phyloP scores from a whole-genome alignment of 2,888 invertebrate species.

The Plagodis pulveraria region DNA sequence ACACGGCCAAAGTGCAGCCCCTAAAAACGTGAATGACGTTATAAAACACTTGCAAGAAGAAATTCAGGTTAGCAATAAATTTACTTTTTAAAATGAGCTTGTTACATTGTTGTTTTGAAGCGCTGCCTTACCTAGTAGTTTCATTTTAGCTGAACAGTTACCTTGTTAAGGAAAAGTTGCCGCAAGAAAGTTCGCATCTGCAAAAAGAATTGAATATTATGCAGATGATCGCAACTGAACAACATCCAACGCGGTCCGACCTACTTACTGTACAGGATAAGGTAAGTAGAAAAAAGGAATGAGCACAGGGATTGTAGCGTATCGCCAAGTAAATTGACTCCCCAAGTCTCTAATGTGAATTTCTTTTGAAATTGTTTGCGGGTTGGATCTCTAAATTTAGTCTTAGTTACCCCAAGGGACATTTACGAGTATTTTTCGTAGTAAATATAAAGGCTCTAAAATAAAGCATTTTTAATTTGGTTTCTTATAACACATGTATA shows the following conservation, averaged over 20 bases:
- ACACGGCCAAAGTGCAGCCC: slow-evolving; percentile 77
- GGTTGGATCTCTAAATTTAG: slow-evolving; percentile 17
- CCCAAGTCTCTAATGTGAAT: slow-evolving; percentile 5
- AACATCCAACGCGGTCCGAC: slow-evolving; percentile 87
- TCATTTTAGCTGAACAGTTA: slow-evolving; percentile 86
- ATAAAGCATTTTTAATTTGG: slow-evolving; percentile 4
- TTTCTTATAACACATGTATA: too few relatives aligned
- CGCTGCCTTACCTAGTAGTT: slow-evolving; percentile 29
- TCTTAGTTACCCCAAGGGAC: slow-evolving; percentile 7
- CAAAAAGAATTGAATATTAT: slow-evolving; percentile 89
- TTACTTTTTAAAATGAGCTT: slow-evolving; percentile 27
- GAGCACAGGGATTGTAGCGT: background rate
- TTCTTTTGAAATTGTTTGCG: slow-evolving; percentile 13
- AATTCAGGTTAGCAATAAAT: slow-evolving; percentile 79
- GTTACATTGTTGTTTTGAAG: slow-evolving; percentile 29
- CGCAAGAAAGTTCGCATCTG: slow-evolving; percentile 87
- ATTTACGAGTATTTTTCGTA: slow-evolving; percentile 11
- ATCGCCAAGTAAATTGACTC: slow-evolving; percentile 15
- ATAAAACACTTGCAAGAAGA: slow-evolving; percentile 91
- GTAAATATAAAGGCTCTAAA: slow-evolving; percentile 1
- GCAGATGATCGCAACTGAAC: slow-evolving; percentile 87
- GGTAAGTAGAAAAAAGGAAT: slow-evolving; percentile 61
- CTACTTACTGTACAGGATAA: slow-evolving; percentile 86
- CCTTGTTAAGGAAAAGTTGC: slow-evolving; percentile 91
- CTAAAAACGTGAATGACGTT: slow-evolving; percentile 86